Evolutionary conservation across 1,140 invertebrate genomes (phyloP).

Genomic region (Polypedilum pembai): DNA sequence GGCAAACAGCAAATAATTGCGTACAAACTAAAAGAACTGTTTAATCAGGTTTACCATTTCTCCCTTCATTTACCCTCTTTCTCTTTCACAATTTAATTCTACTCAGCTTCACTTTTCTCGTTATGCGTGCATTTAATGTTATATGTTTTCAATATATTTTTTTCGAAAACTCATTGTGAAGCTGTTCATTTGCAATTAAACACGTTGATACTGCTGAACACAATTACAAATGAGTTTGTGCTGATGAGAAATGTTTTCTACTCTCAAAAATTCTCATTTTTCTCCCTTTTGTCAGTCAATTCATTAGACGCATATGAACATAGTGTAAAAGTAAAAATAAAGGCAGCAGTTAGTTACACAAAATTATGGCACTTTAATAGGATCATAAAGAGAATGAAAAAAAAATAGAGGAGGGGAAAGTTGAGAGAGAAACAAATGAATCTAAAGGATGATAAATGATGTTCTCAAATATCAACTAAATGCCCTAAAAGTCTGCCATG

Average conservation of each 20-base stretch:
- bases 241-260: background rate
- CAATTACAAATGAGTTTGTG: background rate
- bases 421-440: background rate
- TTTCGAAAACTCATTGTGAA: background rate
- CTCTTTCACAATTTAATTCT: background rate
- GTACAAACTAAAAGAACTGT: background rate
- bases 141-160: background rate
- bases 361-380: constrained; percentile 18
- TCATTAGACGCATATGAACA: background rate
- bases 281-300: background rate
- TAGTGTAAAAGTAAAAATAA: background rate
- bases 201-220: background rate
- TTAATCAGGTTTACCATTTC: background rate
- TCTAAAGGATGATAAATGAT: constrained; percentile 18
- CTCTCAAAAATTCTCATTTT: background rate
- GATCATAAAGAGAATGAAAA: background rate
- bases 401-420: background rate
- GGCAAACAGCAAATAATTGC: constrained; percentile 14
- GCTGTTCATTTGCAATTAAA: background rate
- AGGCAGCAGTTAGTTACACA: background rate
- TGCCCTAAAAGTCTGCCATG: background rate
- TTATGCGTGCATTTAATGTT: constrained; percentile 3
- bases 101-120: constrained; percentile 3
- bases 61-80: background rate
- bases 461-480: constrained; percentile 1